A percentile compares a stretch with the other conserved stretches of the same genome.
Conservation (phyloP, 2,113 vertebrate species). For the Thryonomys swinderianus region DNA sequence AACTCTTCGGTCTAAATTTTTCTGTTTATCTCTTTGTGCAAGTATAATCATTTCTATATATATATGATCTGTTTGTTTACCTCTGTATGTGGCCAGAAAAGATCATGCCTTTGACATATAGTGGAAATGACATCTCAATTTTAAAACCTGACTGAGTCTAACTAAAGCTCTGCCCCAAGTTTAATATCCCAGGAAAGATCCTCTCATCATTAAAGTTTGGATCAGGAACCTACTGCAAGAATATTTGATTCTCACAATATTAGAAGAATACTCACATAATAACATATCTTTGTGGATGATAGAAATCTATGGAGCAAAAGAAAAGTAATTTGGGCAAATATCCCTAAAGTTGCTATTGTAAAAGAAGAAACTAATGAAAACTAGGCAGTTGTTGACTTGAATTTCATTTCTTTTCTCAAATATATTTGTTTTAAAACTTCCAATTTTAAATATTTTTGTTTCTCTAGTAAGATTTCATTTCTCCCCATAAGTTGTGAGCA, state of each 20-base stretch:
- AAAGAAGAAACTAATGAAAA: neutral
- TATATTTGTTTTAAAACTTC: slow-evolving; percentile 37
- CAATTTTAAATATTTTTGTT: neutral
- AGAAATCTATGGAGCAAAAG: neutral
- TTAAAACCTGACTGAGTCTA: neutral
- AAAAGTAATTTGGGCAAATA: neutral
- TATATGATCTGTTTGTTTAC: neutral
- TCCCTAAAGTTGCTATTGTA: neutral
- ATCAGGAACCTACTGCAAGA: neutral
- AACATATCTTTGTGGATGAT: neutral
- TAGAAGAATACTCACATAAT: neutral
- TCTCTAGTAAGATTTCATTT: slow-evolving; percentile 17
- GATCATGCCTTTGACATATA: neutral
- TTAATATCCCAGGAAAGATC: neutral
- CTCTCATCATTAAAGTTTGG: slow-evolving; percentile 6
- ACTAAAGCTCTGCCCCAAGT: neutral
- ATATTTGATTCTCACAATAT: slow-evolving; percentile 27
- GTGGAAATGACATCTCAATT: neutral
- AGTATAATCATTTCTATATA: neutral
- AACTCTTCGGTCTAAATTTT: neutral
- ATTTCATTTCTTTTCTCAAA: slow-evolving; percentile 40
- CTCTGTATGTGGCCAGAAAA: neutral
- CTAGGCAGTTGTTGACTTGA: neutral
- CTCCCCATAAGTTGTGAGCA: neutral
- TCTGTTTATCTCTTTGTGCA: neutral